Conservation (phyloP, 2,797 vertebrate species). For the Sparidentex hasta region DNA sequence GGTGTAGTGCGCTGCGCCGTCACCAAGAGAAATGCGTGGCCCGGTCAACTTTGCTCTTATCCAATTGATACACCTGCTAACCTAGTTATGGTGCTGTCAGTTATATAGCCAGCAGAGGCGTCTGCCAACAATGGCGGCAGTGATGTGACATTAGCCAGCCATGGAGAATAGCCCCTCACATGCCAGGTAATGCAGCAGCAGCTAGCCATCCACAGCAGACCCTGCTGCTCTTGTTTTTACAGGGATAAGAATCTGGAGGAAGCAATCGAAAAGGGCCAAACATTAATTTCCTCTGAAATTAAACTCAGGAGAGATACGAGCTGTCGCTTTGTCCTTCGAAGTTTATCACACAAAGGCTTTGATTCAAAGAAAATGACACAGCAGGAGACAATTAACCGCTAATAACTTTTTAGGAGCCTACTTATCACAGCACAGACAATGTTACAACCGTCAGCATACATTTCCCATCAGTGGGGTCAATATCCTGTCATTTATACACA, state of each 20-base stretch:
- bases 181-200: slow-evolving; percentile 29
- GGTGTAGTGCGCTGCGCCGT: background rate
- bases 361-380: slow-evolving; percentile 35
- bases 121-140: background rate
- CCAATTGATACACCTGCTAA: slow-evolving; percentile 38
- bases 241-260: slow-evolving; percentile 30
- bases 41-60: slow-evolving; percentile 19
- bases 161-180: slow-evolving; percentile 18
- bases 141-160: background rate
- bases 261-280: slow-evolving; percentile 41
- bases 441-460: slow-evolving; percentile 37
- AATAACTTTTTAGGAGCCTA: slow-evolving; percentile 35
- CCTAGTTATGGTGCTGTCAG: slow-evolving; percentile 20
- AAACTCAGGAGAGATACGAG: slow-evolving; percentile 28
- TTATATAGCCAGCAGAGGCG: slow-evolving; percentile 20
- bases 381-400: slow-evolving; percentile 27
- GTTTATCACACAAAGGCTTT: slow-evolving; percentile 37
- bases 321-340: slow-evolving; percentile 26
- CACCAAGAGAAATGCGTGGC: background rate
- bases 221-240: slow-evolving; percentile 22
- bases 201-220: background rate
- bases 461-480: slow-evolving; percentile 36
- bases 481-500: slow-evolving; percentile 40
- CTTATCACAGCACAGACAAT: slow-evolving; percentile 38
- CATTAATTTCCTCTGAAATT: slow-evolving; percentile 50